phyloP scores from a whole-genome alignment of 2,797 vertebrate species.

The Notoglanidium macrostoma region DNA sequence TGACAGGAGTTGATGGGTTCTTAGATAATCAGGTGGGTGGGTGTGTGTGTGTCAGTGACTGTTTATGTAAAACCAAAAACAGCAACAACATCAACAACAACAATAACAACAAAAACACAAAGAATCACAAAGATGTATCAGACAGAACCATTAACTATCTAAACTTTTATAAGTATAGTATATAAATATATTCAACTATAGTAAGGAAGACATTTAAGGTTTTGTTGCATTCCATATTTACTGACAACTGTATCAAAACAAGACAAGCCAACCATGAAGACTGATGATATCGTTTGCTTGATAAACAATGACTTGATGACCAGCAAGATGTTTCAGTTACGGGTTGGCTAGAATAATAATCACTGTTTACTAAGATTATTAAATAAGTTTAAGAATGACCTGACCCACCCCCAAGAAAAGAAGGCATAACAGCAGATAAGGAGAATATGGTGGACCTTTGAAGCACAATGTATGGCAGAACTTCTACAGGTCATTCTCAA shows the following conservation, averaged over 20 bases:
- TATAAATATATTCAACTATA: neutral
- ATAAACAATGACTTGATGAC: neutral
- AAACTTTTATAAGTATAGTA: neutral
- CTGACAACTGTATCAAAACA: neutral
- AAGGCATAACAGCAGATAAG: neutral
- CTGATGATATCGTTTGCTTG: neutral
- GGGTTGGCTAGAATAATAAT: neutral
- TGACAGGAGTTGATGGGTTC: conserved; percentile 14
- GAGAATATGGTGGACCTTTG: neutral
- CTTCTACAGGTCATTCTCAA: neutral
- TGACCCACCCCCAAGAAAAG: neutral
- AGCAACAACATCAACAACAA: neutral
- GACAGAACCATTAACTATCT: neutral
- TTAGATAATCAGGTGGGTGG: conserved; percentile 19
- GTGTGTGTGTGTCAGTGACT: neutral
- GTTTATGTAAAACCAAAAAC: neutral
- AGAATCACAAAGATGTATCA: neutral
- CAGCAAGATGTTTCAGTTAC: neutral
- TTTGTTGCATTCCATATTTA: neutral
- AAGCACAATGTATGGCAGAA: neutral
- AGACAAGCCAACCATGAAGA: neutral
- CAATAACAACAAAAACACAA: neutral
- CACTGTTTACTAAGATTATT: neutral
- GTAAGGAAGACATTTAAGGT: neutral
- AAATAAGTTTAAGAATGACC: neutral